These are phyloP conservation scores for Drosophila rubida DNA, from an alignment of 2,888 invertebrate genomes.

Conservation along the genomic window DNA sequence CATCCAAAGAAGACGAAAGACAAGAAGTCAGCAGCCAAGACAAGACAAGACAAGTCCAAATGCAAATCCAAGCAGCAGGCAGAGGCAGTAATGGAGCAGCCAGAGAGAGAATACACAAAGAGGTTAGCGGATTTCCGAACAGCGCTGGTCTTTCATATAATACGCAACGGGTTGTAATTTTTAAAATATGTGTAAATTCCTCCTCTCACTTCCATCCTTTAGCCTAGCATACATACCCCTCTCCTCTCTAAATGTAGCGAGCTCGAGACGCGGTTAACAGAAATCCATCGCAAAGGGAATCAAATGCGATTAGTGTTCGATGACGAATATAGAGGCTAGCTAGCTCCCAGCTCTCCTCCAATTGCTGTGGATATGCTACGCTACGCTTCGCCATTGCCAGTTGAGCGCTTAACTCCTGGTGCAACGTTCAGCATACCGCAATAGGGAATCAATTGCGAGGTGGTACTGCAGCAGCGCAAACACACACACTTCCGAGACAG, in stretches of 20 bases:
- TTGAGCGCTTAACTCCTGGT: constrained; percentile 74
- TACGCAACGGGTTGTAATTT: constrained; percentile 46
- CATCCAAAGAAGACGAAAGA: constrained; percentile 41
- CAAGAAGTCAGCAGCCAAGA: background rate
- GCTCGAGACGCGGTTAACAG: constrained; percentile 1
- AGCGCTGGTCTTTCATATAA: constrained; percentile 19
- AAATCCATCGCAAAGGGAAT: constrained; percentile 77
- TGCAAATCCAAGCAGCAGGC: constrained; percentile 26
- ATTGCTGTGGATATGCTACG: constrained; percentile 37
- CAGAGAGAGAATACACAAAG: constrained; percentile 2
- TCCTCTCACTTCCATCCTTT: constrained; percentile 30
- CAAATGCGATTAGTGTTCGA: constrained; percentile 78
- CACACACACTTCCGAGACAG: constrained; percentile 13
- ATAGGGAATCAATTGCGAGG: constrained; percentile 77
- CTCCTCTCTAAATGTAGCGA: constrained; percentile 4
- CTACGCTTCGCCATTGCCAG: constrained; percentile 63
- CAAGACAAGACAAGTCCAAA: constrained; percentile 1
- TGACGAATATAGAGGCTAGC: constrained; percentile 56
- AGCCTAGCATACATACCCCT: constrained; percentile 41
- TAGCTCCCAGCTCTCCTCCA: constrained; percentile 13
- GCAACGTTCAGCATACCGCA: constrained; percentile 74
- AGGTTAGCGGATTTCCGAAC: constrained; percentile 12
- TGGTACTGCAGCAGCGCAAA: constrained; percentile 73
- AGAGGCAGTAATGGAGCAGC: constrained; percentile 17
- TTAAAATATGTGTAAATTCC: constrained; percentile 39